A percentile compares a stretch with the other conserved stretches of the same genome.
Conservation (phyloP, 2,888 invertebrate species). For the Pedicia rivosa region DNA sequence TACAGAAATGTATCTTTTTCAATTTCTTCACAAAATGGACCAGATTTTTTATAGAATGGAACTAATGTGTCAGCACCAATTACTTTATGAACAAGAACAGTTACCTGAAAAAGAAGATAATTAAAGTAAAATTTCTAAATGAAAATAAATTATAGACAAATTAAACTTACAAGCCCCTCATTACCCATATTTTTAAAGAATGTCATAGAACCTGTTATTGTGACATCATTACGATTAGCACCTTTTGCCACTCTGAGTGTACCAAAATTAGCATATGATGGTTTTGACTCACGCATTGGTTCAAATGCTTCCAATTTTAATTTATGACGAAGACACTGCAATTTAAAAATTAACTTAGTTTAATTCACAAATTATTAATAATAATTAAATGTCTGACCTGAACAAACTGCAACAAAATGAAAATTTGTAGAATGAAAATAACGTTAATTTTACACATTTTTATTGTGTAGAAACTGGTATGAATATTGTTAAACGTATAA, state of each 20-base stretch:
- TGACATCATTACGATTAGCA: conserved; percentile 1
- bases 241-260: conserved; percentile 4
- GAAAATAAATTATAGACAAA: neutral
- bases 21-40: neutral
- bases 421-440: no score
- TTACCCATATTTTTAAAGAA: conserved; percentile 3
- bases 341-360: neutral
- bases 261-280: neutral
- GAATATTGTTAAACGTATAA: no score
- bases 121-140: no score
- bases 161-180: neutral
- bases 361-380: no score
- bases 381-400: no score
- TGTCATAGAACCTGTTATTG: neutral
- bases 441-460: no score
- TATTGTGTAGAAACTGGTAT: no score
- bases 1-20: neutral
- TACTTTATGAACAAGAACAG: neutral
- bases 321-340: neutral
- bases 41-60: neutral
- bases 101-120: no score
- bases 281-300: neutral
- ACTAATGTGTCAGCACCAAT: neutral
- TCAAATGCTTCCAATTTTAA: neutral
- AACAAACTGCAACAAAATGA: no score